Evolutionary conservation across 2,797 vertebrate species (phyloP), one percentile per base, ranked within the genome.

Genomic region (Alcedo quadribrachys): DNA sequence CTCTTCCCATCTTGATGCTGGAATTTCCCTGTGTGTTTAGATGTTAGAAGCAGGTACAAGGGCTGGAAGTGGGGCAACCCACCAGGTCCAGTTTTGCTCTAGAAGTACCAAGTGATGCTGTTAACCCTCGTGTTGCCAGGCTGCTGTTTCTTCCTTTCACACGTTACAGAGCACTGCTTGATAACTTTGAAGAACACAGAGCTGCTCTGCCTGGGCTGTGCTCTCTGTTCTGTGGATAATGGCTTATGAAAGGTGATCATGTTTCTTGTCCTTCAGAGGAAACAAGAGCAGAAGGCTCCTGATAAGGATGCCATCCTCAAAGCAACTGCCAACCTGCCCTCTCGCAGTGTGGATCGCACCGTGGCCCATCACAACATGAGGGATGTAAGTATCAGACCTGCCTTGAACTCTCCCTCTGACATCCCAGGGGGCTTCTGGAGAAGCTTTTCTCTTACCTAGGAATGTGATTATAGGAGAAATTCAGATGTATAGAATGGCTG

Each of bases 211-310:
- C 82, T 92, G 3, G 81, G 83, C 85, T 67, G 16, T 91, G n/a
- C 33, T 62, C 66, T 90, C 28, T 85, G 33, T 69, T 33, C 67
- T 80, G 71, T 71, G 90, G 18, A n/a, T 92, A 3, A 69, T 37
- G 81, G 28, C 6, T 63, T 78, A 11, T 89, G 79, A 82, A 94
- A 92, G 12, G 54, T 94, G 66, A 85, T 85, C 2, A 2, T 92
- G 30, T 91, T 94, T 37, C 40, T 16, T 87, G 48, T 81, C 81
- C 71, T 74, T 71, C 95, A 99, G 99, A 99, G 99, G 94, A 99
- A 99, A 93, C 98, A 99, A 94, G 99, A 99, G 13, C 99, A 98
- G 96, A 99, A 99, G 95, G 99, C 99, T 95, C 99, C 99, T 5
- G 99, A 99, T 96, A 99, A 98, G 96, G 99, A 99, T 1, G 98